Conservation (phyloP, 2,113 vertebrate genomes). For the human region GRCh38 chr6:53217501-53218000, state of each 20-base stretch:
- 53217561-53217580: no score
- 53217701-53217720: background rate
- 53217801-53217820: background rate
- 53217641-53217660: no score
- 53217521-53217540: no score
- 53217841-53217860: background rate
- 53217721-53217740: background rate
- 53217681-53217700: no score
- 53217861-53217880: background rate
- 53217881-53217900: background rate
- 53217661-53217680: no score
- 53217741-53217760: background rate
- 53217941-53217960: background rate
- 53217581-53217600: no score
- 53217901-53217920: background rate
- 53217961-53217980: background rate
- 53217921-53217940: background rate
- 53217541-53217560: no score
- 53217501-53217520: no score
- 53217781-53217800: background rate
- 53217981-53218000: background rate
- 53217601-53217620: no score
- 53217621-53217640: no score
- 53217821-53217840: background rate
- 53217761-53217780: background rate